Evolutionary conservation across 2,797 vertebrate genomes (phyloP).

Genomic region (Scolopax rusticola): DNA sequence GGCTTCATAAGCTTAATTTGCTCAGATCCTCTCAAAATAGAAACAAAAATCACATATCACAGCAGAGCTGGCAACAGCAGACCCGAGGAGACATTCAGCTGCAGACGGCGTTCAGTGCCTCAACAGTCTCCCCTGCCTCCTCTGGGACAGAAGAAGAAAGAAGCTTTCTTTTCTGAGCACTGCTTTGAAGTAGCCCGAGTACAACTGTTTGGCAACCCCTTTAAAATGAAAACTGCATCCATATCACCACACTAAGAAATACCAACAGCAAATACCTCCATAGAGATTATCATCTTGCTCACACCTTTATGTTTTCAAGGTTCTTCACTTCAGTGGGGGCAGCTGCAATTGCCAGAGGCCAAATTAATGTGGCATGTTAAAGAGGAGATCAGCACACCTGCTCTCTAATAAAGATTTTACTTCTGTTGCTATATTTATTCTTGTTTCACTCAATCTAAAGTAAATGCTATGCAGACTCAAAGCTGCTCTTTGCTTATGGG

Average conservation of each 20-base stretch:
- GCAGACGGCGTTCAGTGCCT: not conserved
- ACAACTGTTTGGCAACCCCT: not conserved
- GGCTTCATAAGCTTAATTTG: not conserved
- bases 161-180: not conserved
- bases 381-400: conserved; percentile 55
- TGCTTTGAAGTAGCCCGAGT: not conserved
- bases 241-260: not conserved
- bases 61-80: not conserved
- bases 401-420: conserved; percentile 30
- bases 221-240: not conserved
- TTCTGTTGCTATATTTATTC: conserved; percentile 53
- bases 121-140: not conserved
- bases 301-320: not conserved
- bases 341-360: conserved; percentile 46
- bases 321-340: not conserved
- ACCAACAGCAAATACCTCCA: not conserved
- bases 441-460: not conserved
- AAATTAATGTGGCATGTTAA: conserved; percentile 25
- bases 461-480: not conserved
- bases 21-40: not conserved
- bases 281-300: not conserved
- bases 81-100: not conserved
- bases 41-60: not conserved
- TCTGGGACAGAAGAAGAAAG: not conserved
- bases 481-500: conserved; percentile 34